These are phyloP conservation scores for Centropus bengalensis DNA, from an alignment of 2,113 vertebrate genomes.

Conservation along the genomic window DNA sequence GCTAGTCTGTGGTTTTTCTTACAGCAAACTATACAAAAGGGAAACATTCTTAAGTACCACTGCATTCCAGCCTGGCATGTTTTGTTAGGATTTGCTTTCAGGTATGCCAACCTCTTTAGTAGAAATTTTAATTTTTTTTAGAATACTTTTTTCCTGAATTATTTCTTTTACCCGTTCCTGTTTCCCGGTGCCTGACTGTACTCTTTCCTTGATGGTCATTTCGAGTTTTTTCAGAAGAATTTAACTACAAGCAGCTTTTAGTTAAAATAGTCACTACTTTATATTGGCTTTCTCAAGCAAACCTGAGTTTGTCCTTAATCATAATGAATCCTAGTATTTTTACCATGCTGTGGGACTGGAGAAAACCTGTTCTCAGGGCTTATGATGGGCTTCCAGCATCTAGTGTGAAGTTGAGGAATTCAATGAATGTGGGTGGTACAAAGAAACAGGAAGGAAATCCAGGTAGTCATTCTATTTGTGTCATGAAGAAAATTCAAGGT, in stretches of 20 bases:
- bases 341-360: neutral
- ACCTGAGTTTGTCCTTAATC: neutral
- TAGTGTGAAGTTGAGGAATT: neutral
- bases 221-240: neutral
- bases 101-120: neutral
- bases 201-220: neutral
- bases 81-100: neutral
- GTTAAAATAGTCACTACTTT: neutral
- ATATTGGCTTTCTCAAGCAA: neutral
- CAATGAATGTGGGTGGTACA: neutral
- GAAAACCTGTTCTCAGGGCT: neutral
- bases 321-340: neutral
- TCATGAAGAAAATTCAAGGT: neutral
- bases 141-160: neutral
- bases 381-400: neutral
- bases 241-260: neutral
- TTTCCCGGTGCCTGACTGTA: neutral
- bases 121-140: neutral
- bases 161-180: neutral
- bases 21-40: neutral
- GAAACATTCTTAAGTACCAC: neutral
- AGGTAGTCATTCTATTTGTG: neutral
- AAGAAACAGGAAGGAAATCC: neutral
- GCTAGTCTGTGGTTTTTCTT: neutral
- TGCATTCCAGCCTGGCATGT: neutral